Evolutionary conservation across 2,888 invertebrate species (phyloP).

Genomic region (Myopa testacea): DNA sequence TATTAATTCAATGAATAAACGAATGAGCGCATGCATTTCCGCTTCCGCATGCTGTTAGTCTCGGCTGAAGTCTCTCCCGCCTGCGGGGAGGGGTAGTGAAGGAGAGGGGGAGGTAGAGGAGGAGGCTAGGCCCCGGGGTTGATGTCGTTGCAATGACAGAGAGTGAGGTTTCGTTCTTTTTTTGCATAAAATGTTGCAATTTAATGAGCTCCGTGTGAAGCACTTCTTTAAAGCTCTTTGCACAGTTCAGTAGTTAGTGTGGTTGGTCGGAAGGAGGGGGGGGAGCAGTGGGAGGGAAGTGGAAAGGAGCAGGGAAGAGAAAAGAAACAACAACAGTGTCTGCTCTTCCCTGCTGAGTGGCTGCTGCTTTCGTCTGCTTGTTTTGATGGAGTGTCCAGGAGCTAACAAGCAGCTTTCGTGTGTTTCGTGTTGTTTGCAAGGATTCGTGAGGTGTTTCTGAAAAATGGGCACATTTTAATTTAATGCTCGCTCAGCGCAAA

Average conservation of each 20-base stretch:
- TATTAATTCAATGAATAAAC: slow-evolving; percentile 27
- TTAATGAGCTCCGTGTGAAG: slow-evolving; percentile 13
- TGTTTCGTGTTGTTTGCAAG: background rate
- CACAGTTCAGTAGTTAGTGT: no score
- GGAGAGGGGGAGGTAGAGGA: background rate
- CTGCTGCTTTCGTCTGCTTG: background rate
- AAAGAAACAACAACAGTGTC: background rate
- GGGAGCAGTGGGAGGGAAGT: background rate
- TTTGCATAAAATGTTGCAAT: background rate
- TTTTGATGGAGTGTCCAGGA: background rate
- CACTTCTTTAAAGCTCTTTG: background rate
- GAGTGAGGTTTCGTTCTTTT: background rate
- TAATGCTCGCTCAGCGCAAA: slow-evolving; percentile 15
- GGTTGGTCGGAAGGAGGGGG: no score
- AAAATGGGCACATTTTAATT: slow-evolving; percentile 38
- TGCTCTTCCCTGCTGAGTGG: background rate
- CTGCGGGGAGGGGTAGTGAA: background rate
- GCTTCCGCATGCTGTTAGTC: background rate
- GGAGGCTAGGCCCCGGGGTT: background rate
- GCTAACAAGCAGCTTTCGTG: background rate
- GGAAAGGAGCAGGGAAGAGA: background rate
- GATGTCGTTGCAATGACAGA: background rate
- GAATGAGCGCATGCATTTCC: slow-evolving; percentile 27
- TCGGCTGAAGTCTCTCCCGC: background rate
- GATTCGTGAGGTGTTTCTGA: background rate